Conservation (phyloP, 2,113 vertebrate genomes). For the Agapornis roseicollis region DNA sequence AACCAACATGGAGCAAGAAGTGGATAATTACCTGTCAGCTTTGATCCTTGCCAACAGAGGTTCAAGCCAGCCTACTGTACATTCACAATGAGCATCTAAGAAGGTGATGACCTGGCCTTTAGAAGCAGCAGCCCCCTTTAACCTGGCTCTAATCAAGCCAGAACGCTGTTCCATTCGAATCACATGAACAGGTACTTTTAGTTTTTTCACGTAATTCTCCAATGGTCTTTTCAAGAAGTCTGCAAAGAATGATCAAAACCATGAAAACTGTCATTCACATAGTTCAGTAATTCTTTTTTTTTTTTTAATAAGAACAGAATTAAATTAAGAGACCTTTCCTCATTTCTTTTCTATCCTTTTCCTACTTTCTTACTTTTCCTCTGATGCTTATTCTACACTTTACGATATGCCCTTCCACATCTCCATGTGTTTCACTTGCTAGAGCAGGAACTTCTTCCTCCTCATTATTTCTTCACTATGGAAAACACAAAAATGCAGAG, state of each 20-base stretch:
- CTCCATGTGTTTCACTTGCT: background rate
- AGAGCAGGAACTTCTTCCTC: background rate
- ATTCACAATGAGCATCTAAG: slow-evolving; percentile 97
- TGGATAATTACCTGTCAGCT: slow-evolving; percentile 86
- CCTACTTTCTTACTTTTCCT: background rate
- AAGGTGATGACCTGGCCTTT: slow-evolving; percentile 98
- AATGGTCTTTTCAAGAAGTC: slow-evolving; percentile 94
- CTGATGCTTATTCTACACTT: background rate
- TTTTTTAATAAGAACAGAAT: background rate
- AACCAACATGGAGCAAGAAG: background rate
- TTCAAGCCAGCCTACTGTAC: slow-evolving; percentile 95
- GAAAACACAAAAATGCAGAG: background rate
- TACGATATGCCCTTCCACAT: background rate
- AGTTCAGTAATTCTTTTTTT: background rate
- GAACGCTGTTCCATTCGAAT: slow-evolving; percentile 98
- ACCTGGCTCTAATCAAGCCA: slow-evolving; percentile 93
- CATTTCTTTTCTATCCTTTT: background rate
- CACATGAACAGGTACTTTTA: slow-evolving; percentile 91
- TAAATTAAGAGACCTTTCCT: background rate
- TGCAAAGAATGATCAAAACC: slow-evolving; percentile 61
- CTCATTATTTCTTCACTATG: background rate
- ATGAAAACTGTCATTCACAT: background rate
- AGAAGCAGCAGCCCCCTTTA: slow-evolving; percentile 94
- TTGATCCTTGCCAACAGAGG: slow-evolving; percentile 94
- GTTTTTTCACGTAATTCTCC: slow-evolving; percentile 91